Evolutionary conservation across 1,140 invertebrate genomes (phyloP).

Genomic region (Stratiolaelaps scimitus): DNA sequence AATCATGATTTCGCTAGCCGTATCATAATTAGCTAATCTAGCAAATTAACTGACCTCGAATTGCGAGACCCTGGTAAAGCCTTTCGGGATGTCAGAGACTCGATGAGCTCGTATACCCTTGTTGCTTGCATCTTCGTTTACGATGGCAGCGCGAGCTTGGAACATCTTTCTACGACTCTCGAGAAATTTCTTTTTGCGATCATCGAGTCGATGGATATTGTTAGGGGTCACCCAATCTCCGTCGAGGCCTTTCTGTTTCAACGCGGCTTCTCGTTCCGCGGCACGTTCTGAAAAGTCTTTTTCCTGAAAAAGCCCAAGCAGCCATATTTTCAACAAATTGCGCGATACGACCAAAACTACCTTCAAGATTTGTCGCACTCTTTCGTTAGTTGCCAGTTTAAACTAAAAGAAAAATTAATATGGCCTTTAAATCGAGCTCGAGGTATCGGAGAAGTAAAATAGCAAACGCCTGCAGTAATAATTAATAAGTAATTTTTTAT

Average conservation of each 20-base stretch:
- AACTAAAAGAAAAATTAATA: too few relatives aligned
- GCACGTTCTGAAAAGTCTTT: not conserved
- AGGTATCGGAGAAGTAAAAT: too few relatives aligned
- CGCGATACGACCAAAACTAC: too few relatives aligned
- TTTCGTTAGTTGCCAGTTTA: too few relatives aligned
- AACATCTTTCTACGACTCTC: slow-evolving; percentile 8
- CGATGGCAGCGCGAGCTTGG: not conserved
- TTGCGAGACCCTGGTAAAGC: not conserved
- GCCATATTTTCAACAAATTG: too few relatives aligned
- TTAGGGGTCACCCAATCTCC: slow-evolving; percentile 22
- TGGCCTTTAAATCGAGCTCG: too few relatives aligned
- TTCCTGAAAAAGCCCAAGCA: not conserved
- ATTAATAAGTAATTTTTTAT: too few relatives aligned
- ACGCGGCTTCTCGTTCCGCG: slow-evolving; percentile 5
- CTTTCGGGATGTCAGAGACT: not conserved
- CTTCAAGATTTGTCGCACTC: too few relatives aligned
- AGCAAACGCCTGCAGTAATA: too few relatives aligned
- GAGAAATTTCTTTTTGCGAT: not conserved
- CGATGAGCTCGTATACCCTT: not conserved
- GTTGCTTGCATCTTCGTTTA: slow-evolving; percentile 4
- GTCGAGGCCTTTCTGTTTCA: slow-evolving; percentile 23
- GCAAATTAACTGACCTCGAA: too few relatives aligned
- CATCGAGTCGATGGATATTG: slow-evolving; percentile 9
- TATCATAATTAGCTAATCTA: too few relatives aligned
- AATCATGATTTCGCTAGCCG: too few relatives aligned